phyloP scores from a whole-genome alignment of 2,888 invertebrate genomes.

The Torymus texanus region DNA sequence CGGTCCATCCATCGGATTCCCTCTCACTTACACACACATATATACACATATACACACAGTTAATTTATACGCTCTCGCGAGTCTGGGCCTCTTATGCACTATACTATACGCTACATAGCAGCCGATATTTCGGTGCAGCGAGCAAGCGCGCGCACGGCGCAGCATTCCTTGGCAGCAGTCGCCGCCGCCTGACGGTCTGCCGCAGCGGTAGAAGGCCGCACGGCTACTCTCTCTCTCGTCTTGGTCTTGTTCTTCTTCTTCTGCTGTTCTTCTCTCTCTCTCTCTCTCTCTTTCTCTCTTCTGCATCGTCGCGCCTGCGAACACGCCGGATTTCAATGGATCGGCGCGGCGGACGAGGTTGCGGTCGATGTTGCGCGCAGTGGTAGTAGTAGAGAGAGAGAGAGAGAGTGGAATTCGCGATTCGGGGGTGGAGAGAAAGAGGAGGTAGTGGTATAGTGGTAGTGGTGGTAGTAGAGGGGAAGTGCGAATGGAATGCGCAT shows the following conservation, averaged over 20 bases:
- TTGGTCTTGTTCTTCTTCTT: constrained; percentile 10
- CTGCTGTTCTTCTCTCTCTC: not conserved
- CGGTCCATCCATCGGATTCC: not conserved
- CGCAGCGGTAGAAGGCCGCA: constrained; percentile 39
- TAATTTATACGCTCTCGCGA: constrained; percentile 40
- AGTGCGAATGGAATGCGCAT: no score
- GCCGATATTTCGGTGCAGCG: constrained; percentile 53
- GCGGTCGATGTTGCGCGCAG: constrained; percentile 3
- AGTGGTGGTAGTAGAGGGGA: no score
- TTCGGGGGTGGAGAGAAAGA: not conserved
- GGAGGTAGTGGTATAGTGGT: no score
- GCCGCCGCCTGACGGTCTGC: constrained; percentile 53
- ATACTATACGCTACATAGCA: no score
- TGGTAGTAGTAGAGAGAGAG: not conserved
- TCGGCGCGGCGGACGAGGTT: constrained; percentile 21
- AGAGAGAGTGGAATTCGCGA: constrained; percentile 2
- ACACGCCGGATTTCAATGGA: constrained; percentile 58
- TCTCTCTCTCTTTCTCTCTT: constrained; percentile 10
- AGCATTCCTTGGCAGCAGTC: no score
- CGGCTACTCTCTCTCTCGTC: constrained; percentile 25
- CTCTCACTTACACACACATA: not conserved
- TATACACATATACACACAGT: not conserved
- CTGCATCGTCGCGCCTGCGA: constrained; percentile 49
- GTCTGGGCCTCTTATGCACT: not conserved
- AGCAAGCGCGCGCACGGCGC: no score